Evolutionary conservation across 2,888 invertebrate species (phyloP).

Genomic region (Ichneumoninae sp.): DNA sequence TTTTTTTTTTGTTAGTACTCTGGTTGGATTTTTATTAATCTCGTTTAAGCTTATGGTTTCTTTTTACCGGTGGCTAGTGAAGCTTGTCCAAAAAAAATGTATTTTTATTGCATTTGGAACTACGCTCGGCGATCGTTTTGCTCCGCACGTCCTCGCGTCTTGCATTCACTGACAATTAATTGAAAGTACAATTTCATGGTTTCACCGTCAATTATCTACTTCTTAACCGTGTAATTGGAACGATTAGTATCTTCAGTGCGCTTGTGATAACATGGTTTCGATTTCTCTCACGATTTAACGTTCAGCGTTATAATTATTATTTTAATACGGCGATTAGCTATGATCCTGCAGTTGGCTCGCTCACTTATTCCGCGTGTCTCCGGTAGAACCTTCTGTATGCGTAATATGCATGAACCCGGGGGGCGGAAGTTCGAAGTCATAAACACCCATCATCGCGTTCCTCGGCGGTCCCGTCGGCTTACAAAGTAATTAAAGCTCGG

Average conservation of each 20-base stretch:
- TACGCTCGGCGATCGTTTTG: not conserved
- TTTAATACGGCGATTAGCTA: slow-evolving; percentile 9
- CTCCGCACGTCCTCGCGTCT: slow-evolving; percentile 16
- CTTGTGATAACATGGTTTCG: slow-evolving; percentile 18
- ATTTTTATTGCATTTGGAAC: not conserved
- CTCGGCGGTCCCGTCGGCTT: slow-evolving; percentile 27
- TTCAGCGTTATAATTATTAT: slow-evolving; percentile 30
- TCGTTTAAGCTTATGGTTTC: no score
- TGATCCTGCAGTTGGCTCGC: not conserved
- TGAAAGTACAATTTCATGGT: slow-evolving; percentile 46
- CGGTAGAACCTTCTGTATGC: slow-evolving; percentile 2
- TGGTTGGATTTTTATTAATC: no score
- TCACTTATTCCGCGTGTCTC: slow-evolving; percentile 10
- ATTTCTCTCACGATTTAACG: slow-evolving; percentile 38
- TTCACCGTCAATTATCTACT: not conserved
- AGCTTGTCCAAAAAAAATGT: not conserved
- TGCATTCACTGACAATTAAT: slow-evolving; percentile 21
- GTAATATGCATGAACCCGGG: slow-evolving; percentile 23
- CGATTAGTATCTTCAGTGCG: not conserved
- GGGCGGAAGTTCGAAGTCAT: slow-evolving; percentile 56
- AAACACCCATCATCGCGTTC: slow-evolving; percentile 52
- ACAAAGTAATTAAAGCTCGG: slow-evolving; percentile 48
- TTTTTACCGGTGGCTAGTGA: slow-evolving; percentile 46
- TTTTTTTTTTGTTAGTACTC: no score
- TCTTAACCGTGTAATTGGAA: not conserved